These are phyloP conservation scores for Agrochola lychnidis DNA, from an alignment of 2,888 invertebrate genomes.

Conservation along the genomic window DNA sequence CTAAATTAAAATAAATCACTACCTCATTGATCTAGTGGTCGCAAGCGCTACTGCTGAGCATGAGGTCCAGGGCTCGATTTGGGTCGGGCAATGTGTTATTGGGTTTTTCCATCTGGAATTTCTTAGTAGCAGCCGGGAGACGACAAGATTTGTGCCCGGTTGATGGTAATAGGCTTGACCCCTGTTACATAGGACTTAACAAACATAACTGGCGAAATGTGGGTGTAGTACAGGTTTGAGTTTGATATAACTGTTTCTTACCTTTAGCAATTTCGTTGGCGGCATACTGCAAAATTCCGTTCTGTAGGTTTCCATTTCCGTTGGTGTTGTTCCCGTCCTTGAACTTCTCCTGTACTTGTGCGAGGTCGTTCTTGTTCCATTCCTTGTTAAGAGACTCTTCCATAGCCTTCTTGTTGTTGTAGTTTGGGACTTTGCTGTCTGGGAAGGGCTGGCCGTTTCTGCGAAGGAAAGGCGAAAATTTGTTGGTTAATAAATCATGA, in stretches of 20 bases:
- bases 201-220: not conserved
- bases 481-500: too few species aligned
- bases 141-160: not conserved
- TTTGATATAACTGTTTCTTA: conserved; percentile 59
- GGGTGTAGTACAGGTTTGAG: not conserved
- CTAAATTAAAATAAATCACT: too few species aligned
- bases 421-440: conserved; percentile 88
- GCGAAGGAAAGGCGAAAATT: conserved; percentile 37
- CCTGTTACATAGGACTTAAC: not conserved
- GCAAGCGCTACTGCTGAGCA: too few species aligned
- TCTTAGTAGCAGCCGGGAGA: not conserved
- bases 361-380: conserved; percentile 90
- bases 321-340: conserved; percentile 82
- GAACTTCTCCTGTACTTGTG: conserved; percentile 84
- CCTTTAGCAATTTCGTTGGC: conserved; percentile 92
- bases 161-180: not conserved
- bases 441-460: conserved; percentile 94
- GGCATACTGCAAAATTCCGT: conserved; percentile 90
- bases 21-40: not conserved
- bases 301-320: conserved; percentile 83
- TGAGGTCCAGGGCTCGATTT: too few species aligned
- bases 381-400: conserved; percentile 80
- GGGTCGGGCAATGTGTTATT: not conserved
- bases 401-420: conserved; percentile 89
- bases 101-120: not conserved